Conservation (phyloP, 1,140 invertebrate genomes). For the Tetraneura akinire region DNA sequence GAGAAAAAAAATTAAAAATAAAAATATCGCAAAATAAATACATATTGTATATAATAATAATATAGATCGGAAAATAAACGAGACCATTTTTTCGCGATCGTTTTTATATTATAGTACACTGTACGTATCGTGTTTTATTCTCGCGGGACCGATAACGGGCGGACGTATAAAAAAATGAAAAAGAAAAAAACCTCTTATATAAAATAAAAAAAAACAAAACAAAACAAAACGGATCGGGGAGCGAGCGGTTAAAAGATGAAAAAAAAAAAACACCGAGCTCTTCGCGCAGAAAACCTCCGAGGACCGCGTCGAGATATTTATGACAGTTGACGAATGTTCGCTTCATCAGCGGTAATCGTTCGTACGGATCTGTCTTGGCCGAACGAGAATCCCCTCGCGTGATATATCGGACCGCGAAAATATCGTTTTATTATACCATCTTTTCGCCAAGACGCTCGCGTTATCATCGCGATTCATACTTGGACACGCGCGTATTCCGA, state of each 20-base stretch:
- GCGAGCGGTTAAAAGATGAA: too few species aligned
- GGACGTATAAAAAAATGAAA: constrained; percentile 24
- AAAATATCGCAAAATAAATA: too few species aligned
- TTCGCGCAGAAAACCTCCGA: constrained; percentile 3
- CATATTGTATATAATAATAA: neutral
- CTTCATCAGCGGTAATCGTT: constrained; percentile 50
- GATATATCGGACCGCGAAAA: constrained; percentile 40
- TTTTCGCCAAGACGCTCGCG: too few species aligned
- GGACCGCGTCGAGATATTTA: neutral
- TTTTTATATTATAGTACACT: too few species aligned
- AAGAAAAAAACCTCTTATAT: neutral
- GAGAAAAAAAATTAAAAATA: too few species aligned
- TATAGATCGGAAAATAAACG: constrained; percentile 41
- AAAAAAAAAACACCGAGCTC: neutral
- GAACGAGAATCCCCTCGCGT: neutral
- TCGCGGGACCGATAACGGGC: constrained; percentile 40
- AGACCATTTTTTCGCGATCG: neutral
- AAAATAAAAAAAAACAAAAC: neutral
- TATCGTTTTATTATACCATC: constrained; percentile 46
- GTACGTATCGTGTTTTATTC: neutral
- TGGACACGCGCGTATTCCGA: neutral
- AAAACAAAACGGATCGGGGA: neutral
- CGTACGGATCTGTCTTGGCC: constrained; percentile 28
- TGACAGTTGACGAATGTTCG: constrained; percentile 49
- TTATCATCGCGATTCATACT: constrained; percentile 12